These are phyloP conservation scores for Pantherophis vulpinus DNA, from an alignment of 2,797 vertebrate species.

Conservation along the genomic window DNA sequence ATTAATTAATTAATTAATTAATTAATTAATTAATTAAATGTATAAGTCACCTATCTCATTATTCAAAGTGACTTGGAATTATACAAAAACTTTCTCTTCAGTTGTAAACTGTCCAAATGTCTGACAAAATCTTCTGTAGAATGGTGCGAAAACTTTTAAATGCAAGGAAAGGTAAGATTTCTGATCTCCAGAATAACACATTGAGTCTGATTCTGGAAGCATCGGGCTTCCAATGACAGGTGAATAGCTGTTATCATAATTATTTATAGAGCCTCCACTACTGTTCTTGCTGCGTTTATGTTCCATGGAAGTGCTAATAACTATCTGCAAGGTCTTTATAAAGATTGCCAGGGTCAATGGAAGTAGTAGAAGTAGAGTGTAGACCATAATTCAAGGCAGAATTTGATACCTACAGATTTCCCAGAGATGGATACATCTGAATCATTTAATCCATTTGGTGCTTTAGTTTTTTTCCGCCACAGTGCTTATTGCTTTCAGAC, in stretches of 20 bases:
- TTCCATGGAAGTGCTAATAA: background rate
- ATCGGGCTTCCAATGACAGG: background rate
- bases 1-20: background rate
- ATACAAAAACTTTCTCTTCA: background rate
- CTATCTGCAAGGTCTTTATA: background rate
- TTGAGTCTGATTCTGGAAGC: background rate
- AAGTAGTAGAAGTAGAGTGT: background rate
- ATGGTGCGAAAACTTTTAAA: background rate
- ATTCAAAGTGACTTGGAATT: background rate
- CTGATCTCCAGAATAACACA: background rate
- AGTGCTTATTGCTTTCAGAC: conserved; percentile 91
- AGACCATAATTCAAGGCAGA: background rate
- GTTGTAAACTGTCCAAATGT: background rate
- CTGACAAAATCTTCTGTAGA: background rate
- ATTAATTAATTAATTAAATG: background rate
- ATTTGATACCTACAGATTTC: background rate
- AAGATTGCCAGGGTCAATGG: background rate
- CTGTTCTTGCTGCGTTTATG: background rate
- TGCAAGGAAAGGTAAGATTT: background rate
- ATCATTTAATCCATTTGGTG: conserved; percentile 35
- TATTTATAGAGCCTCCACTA: background rate
- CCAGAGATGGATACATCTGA: background rate
- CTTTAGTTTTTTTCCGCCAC: conserved; percentile 98
- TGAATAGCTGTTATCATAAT: background rate
- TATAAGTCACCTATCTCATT: background rate